phyloP scores from a whole-genome alignment of 2,888 invertebrate genomes.

The Muscina levida region DNA sequence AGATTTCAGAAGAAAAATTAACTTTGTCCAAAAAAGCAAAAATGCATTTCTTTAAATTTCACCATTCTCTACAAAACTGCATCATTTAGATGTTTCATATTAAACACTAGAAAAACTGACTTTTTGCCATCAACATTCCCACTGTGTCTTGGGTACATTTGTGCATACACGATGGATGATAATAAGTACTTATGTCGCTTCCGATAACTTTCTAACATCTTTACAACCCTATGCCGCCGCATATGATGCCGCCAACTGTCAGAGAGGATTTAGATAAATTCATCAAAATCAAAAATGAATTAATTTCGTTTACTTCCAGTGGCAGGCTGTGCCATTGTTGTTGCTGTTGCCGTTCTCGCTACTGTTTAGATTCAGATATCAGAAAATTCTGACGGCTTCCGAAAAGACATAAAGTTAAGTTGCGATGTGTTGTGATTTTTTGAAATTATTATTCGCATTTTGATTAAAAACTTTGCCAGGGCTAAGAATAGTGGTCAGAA shows the following conservation, averaged over 20 bases:
- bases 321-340: conserved; percentile 63
- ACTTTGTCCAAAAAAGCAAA: no score
- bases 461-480: conserved; percentile 33
- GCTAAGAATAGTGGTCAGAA: conserved; percentile 29
- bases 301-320: conserved; percentile 12
- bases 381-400: conserved; percentile 70
- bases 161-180: background rate
- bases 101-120: no score
- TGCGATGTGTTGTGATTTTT: no score
- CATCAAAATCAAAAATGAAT: conserved; percentile 41
- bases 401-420: no score
- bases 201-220: conserved; percentile 42
- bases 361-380: conserved; percentile 51
- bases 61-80: no score
- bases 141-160: no score
- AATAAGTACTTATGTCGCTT: background rate
- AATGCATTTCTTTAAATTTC: no score
- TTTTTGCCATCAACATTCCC: no score
- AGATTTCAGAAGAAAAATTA: no score
- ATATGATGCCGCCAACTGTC: conserved; percentile 75
- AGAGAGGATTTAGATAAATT: conserved; percentile 75
- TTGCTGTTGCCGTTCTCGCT: no score
- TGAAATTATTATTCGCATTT: background rate
- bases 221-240: conserved; percentile 13
- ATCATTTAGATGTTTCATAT: no score